Evolutionary conservation across 2,113 vertebrate species (phyloP).

Genomic region (Cardinalis cardinalis): DNA sequence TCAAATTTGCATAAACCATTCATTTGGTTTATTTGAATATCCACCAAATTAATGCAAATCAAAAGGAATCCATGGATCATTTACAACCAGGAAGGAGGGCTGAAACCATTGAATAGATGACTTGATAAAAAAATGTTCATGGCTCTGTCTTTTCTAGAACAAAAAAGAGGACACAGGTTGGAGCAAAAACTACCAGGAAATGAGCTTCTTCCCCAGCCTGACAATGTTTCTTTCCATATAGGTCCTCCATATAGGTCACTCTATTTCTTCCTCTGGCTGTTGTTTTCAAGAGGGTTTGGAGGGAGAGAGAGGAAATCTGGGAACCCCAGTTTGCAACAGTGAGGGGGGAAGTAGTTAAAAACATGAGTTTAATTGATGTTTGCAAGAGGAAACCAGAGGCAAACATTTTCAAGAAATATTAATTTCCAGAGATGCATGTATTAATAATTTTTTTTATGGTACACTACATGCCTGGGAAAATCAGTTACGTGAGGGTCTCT

Average conservation of each 20-base stretch:
- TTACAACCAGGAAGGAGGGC: slow-evolving; percentile 10
- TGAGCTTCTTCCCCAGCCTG: neutral
- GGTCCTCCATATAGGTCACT: neutral
- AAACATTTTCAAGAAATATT: neutral
- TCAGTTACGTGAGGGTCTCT: neutral
- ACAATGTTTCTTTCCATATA: neutral
- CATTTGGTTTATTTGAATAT: slow-evolving; percentile 21
- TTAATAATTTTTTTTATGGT: neutral
- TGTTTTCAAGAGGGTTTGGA: neutral
- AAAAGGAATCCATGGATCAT: slow-evolving; percentile 30
- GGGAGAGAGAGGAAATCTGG: no score
- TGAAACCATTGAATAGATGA: neutral
- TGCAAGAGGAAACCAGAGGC: neutral
- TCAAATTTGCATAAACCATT: slow-evolving; percentile 55
- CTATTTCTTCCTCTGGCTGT: neutral
- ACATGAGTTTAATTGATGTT: neutral
- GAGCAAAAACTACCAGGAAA: neutral
- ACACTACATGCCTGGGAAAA: neutral
- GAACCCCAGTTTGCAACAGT: neutral
- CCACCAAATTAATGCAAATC: slow-evolving; percentile 40
- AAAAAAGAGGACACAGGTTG: neutral
- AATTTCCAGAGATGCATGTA: neutral
- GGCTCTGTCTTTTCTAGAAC: neutral
- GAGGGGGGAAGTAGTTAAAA: neutral
- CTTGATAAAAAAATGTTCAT: neutral